A percentile compares a stretch with the other conserved stretches of the same genome.
Evolutionary conservation across 2,113 vertebrate genomes (phyloP).

Genomic region (Mastomys coucha): DNA sequence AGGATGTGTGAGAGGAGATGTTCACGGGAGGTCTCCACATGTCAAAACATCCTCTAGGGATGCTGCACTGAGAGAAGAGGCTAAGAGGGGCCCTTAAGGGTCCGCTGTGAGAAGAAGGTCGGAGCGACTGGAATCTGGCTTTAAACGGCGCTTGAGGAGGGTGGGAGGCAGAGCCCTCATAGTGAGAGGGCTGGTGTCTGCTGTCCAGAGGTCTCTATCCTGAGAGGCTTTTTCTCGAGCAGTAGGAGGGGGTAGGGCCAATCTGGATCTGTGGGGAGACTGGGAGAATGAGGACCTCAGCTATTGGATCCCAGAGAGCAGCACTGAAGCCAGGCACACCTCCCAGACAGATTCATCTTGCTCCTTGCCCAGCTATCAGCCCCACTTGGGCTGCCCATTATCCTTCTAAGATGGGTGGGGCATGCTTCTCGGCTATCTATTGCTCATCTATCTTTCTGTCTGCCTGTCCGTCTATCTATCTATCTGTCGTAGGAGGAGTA

Average conservation of each 20-base stretch:
- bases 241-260: neutral
- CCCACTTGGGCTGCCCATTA: neutral
- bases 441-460: too few species aligned
- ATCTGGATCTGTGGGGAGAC: neutral
- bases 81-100: neutral
- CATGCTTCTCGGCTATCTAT: neutral
- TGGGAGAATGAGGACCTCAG: neutral
- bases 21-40: neutral
- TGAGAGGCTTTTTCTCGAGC: neutral
- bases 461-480: too few species aligned
- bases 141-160: neutral
- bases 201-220: neutral
- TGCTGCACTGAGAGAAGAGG: neutral
- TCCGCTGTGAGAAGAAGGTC: accelerated
- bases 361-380: too few species aligned
- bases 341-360: neutral
- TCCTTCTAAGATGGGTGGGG: neutral
- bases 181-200: neutral
- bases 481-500: neutral
- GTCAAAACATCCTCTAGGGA: neutral
- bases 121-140: too few species aligned
- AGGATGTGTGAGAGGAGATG: neutral
- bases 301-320: neutral
- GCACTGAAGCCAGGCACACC: neutral
- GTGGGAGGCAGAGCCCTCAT: too few species aligned